A percentile compares a stretch with the other conserved stretches of the same genome.
phyloP scores from a whole-genome alignment of 1,140 invertebrate species.

The Drosophila watanabei region DNA sequence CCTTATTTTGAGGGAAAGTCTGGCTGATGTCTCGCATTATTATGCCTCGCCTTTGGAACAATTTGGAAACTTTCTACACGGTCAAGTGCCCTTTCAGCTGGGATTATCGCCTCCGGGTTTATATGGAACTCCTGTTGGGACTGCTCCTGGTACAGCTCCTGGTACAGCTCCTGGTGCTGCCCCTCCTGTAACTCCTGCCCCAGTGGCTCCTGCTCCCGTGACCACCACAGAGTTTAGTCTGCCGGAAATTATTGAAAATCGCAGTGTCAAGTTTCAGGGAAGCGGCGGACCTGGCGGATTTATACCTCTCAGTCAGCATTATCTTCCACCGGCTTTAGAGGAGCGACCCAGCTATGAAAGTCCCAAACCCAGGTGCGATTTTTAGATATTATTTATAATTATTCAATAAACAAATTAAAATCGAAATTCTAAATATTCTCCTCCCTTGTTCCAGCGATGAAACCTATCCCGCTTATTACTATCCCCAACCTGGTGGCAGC shows the following conservation, averaged over 20 bases:
- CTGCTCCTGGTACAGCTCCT: background rate
- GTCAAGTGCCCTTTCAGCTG: conserved; percentile 44
- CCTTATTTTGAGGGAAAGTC: background rate
- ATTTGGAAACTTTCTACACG: conserved; percentile 44
- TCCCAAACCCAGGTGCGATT: conserved; percentile 63
- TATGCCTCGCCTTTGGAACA: conserved; percentile 53
- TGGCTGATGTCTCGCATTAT: conserved; percentile 70
- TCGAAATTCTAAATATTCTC: background rate
- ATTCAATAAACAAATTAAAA: background rate
- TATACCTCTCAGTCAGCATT: conserved; percentile 72
- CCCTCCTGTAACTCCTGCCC: conserved; percentile 27
- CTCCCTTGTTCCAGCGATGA: conserved; percentile 30
- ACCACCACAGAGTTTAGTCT: conserved; percentile 68
- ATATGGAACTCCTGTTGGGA: conserved; percentile 39
- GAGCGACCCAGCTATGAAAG: conserved; percentile 71
- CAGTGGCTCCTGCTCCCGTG: conserved; percentile 26
- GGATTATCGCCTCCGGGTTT: conserved; percentile 25
- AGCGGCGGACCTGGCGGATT: conserved; percentile 28
- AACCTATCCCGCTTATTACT: conserved; percentile 56
- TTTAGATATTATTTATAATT: background rate
- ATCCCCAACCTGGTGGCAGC: conserved; percentile 46
- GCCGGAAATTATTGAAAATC: conserved; percentile 79
- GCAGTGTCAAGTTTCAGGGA: conserved; percentile 51
- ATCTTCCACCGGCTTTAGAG: conserved; percentile 63
- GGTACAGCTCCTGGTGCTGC: conserved; percentile 1